A percentile compares a stretch with the other conserved stretches of the same genome.
phyloP scores from a whole-genome alignment of 2,797 vertebrate genomes.

The Bradypus variegatus region DNA sequence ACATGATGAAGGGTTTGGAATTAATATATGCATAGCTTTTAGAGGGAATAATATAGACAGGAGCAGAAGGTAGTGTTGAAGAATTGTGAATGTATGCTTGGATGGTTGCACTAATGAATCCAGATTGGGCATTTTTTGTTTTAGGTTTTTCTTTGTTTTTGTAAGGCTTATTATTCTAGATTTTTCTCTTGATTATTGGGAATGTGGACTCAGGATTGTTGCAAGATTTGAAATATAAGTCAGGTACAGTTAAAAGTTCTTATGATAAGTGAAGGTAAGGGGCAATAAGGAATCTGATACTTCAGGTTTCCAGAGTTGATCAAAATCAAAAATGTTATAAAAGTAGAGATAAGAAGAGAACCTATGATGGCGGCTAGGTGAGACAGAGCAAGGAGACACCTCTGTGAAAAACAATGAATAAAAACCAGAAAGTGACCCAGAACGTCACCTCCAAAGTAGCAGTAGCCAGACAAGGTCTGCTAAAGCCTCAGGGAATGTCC shows the following conservation, averaged over 20 bases:
- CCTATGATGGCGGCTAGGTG: no score
- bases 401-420: no score
- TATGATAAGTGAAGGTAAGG: conserved; percentile 23
- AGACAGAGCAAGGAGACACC: no score
- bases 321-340: conserved; percentile 13
- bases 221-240: conserved; percentile 29
- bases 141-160: conserved; percentile 23
- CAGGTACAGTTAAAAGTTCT: conserved; percentile 22
- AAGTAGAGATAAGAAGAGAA: conserved; percentile 4
- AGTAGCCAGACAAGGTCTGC: no score
- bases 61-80: conserved; percentile 6
- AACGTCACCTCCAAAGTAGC: no score
- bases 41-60: not conserved
- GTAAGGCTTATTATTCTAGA: conserved; percentile 18
- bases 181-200: conserved; percentile 25
- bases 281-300: not conserved
- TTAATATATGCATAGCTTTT: not conserved
- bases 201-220: conserved; percentile 12
- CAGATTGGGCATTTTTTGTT: not conserved
- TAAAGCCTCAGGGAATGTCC: no score
- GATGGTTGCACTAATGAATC: not conserved
- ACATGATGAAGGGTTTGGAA: not conserved
- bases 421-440: no score
- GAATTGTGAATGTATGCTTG: not conserved
- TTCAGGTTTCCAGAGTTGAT: not conserved